These are phyloP conservation scores for pig (Sus scrofa) DNA, from an alignment of 2,113 vertebrate genomes.

Conservation along the genomic window T2T-Sscrofa CM000819.6:38667501-38668000, in stretches of 20 bases:
- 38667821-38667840: background rate
- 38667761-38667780: background rate
- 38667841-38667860: constrained; percentile 7
- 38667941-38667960: background rate
- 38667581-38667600: background rate
- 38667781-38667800: constrained; percentile 2
- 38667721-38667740: background rate
- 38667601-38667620: background rate
- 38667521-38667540: background rate
- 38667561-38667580: background rate
- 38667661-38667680: constrained; percentile 11
- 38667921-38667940: background rate
- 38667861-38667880: background rate
- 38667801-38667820: constrained; percentile 24
- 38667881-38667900: constrained; percentile 8
- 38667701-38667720: background rate
- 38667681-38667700: constrained; percentile 9
- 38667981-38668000: constrained; percentile 38
- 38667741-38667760: constrained; percentile 51
- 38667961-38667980: background rate
- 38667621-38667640: background rate
- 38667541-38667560: background rate
- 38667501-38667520: background rate
- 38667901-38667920: background rate
- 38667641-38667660: background rate